Conservation (phyloP, 2,888 invertebrate genomes). For the Cheilosia impressa region DNA sequence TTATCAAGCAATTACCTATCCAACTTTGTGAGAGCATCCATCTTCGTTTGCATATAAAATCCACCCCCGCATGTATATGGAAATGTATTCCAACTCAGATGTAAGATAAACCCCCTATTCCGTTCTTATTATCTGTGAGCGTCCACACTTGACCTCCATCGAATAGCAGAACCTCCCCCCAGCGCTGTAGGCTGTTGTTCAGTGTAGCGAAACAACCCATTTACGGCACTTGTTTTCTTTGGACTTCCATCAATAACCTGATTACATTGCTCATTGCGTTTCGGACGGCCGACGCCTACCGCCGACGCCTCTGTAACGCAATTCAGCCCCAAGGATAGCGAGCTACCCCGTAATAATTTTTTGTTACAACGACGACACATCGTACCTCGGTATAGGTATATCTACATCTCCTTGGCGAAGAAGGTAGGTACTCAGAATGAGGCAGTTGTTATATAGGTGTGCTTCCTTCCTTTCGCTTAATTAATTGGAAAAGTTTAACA, state of each 20-base stretch:
- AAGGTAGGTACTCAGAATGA: slow-evolving; percentile 15
- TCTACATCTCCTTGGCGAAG: slow-evolving; percentile 9
- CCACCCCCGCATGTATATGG: too few species aligned
- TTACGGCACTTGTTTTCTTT: slow-evolving; percentile 21
- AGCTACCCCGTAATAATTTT: slow-evolving; percentile 43
- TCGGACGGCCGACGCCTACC: background rate
- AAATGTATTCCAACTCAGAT: background rate
- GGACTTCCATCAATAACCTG: slow-evolving; percentile 56
- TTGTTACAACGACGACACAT: slow-evolving; percentile 54
- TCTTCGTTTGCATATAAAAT: background rate
- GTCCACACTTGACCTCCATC: slow-evolving; percentile 51
- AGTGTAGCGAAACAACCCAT: slow-evolving; percentile 13
- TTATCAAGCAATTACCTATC: too few species aligned
- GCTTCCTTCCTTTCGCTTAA: slow-evolving; percentile 38
- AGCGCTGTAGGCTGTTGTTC: background rate
- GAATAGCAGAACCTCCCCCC: background rate
- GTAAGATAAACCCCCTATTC: slow-evolving; percentile 1
- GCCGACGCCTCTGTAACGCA: slow-evolving; percentile 4
- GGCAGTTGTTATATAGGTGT: background rate
- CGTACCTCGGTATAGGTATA: slow-evolving; percentile 2
- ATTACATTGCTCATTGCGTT: slow-evolving; percentile 53
- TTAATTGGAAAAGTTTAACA: slow-evolving; percentile 67
- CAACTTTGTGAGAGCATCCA: too few species aligned
- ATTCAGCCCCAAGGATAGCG: slow-evolving; percentile 24
- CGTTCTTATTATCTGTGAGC: slow-evolving; percentile 49